Percentiles rank a stretch among this genome's conserved stretches.
These are phyloP conservation scores for Helostoma temminkii DNA, from an alignment of 2,797 vertebrate genomes.

Conservation along the genomic window DNA sequence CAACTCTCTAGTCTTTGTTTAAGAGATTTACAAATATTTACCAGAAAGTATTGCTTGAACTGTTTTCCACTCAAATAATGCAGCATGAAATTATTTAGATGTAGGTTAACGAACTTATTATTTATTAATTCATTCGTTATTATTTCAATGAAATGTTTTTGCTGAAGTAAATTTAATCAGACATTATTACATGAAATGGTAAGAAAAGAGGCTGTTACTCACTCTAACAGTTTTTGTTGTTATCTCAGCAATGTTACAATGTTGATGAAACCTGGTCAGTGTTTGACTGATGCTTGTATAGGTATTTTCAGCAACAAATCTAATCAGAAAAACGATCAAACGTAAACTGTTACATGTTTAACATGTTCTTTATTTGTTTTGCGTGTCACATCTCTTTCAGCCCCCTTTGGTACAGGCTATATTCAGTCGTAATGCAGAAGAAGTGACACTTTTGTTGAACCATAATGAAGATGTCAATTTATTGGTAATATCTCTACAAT, in stretches of 20 bases:
- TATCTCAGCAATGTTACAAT: background rate
- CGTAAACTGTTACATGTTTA: background rate
- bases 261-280: background rate
- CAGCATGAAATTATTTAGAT: no score
- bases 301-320: background rate
- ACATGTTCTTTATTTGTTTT: conserved; percentile 5
- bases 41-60: background rate
- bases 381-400: conserved; percentile 72
- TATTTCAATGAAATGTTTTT: no score
- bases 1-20: background rate
- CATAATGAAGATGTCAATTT: conserved; percentile 94
- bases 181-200: background rate
- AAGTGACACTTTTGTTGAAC: conserved; percentile 91
- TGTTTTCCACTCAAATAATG: no score
- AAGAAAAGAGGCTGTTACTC: background rate
- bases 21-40: background rate
- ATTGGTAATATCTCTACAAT: conserved; percentile 81
- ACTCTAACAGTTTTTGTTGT: background rate
- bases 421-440: conserved; percentile 94
- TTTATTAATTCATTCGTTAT: no score
- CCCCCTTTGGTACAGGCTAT: conserved; percentile 97
- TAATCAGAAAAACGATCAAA: no score
- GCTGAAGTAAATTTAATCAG: background rate
- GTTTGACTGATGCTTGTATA: background rate
- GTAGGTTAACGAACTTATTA: no score